These are phyloP conservation scores for Perognathus longimembris DNA, from an alignment of 2,113 vertebrate genomes.

Conservation along the genomic window DNA sequence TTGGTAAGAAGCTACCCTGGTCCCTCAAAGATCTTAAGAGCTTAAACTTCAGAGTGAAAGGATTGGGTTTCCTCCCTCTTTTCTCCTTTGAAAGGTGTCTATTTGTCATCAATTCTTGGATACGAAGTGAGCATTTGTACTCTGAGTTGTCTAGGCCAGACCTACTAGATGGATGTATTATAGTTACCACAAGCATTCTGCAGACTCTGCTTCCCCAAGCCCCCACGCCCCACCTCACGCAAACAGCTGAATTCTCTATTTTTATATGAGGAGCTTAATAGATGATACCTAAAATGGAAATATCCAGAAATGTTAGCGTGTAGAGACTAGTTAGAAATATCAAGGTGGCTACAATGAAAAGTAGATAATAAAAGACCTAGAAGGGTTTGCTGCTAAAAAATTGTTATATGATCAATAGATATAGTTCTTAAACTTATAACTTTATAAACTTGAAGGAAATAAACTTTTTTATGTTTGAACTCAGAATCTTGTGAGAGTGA, in stretches of 20 bases:
- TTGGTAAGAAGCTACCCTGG: background rate
- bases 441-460: background rate
- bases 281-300: background rate
- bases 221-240: background rate
- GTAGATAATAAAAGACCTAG: background rate
- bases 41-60: background rate
- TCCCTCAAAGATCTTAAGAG: background rate
- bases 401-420: background rate
- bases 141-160: background rate
- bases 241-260: background rate
- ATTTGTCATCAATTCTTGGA: background rate
- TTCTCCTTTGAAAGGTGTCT: background rate
- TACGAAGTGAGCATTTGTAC: background rate
- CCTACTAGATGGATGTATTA: too few relatives aligned
- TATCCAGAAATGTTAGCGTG: background rate
- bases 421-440: background rate
- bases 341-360: background rate
- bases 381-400: conserved; percentile 9
- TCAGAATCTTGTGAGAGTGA: too few relatives aligned
- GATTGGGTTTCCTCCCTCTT: background rate
- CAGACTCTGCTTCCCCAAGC: too few relatives aligned
- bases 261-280: background rate
- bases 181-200: too few relatives aligned
- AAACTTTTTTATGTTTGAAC: background rate
- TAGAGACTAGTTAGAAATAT: background rate